Conservation (phyloP, 1,140 invertebrate species). For the Drosophila carrolli region DNA sequence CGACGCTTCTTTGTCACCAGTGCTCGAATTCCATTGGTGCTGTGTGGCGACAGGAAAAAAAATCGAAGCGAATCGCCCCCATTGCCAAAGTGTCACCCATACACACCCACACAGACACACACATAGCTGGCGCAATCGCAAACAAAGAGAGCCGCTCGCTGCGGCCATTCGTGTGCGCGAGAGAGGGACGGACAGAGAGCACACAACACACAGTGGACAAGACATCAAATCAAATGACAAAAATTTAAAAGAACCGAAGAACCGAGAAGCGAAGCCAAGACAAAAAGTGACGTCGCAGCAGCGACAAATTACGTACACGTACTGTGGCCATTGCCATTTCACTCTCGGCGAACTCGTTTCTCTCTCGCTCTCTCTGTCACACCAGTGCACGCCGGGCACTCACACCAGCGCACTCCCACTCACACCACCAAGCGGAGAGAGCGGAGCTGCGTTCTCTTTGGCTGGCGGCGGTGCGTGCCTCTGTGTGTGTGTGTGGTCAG, state of each 20-base stretch:
- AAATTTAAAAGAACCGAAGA: constrained; percentile 65
- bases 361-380: constrained; percentile 68
- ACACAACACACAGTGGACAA: constrained; percentile 53
- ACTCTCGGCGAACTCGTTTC: constrained; percentile 58
- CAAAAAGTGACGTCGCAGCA: constrained; percentile 44
- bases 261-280: constrained; percentile 14
- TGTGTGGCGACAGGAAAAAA: constrained; percentile 71
- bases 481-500: constrained; percentile 50
- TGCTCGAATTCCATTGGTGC: constrained; percentile 79
- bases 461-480: constrained; percentile 59
- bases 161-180: constrained; percentile 56
- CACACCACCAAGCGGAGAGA: constrained; percentile 27
- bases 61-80: constrained; percentile 71
- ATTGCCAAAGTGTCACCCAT: constrained; percentile 65
- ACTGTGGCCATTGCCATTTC: constrained; percentile 72
- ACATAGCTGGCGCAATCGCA: constrained; percentile 25
- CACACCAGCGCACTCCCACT: constrained; percentile 12
- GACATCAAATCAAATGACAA: constrained; percentile 82
- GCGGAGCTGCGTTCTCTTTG: constrained; percentile 50
- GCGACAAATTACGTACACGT: constrained; percentile 56
- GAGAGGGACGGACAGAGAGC: constrained; percentile 64
- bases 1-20: constrained; percentile 28
- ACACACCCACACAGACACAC: constrained; percentile 26
- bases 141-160: constrained; percentile 22
- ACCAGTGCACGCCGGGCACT: constrained; percentile 45